A percentile compares a stretch with the other conserved stretches of the same genome.
These are phyloP conservation scores for Upupa epops DNA, from an alignment of 2,113 vertebrate genomes.

Conservation along the genomic window DNA sequence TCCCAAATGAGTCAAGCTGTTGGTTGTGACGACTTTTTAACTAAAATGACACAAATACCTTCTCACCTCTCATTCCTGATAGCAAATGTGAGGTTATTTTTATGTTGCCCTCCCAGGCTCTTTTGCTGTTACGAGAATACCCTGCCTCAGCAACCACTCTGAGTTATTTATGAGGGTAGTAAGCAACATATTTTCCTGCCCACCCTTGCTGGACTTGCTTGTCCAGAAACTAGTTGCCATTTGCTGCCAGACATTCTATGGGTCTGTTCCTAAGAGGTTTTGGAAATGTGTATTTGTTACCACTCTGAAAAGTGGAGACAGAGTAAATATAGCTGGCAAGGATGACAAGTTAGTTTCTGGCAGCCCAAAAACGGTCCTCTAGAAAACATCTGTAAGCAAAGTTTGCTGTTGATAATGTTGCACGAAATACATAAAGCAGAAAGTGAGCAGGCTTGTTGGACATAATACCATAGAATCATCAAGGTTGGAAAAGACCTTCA, in stretches of 20 bases:
- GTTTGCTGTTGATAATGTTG: not conserved
- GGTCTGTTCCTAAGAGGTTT: not conserved
- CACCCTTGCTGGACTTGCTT: not conserved
- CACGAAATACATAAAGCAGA: not conserved
- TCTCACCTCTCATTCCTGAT: constrained; percentile 16
- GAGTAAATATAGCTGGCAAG: not conserved
- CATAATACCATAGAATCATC: no score
- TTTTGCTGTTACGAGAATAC: not conserved
- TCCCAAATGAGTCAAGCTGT: not conserved
- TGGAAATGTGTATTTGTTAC: not conserved
- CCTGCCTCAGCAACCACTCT: not conserved
- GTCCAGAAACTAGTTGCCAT: not conserved
- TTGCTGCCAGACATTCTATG: not conserved
- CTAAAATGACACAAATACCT: constrained; percentile 9
- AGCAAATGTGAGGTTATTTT: constrained; percentile 46
- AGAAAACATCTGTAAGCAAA: constrained; percentile 33
- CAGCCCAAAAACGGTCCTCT: constrained; percentile 1
- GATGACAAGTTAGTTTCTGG: not conserved
- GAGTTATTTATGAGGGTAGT: not conserved
- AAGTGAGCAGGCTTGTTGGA: not conserved
- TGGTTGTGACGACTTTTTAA: not conserved
- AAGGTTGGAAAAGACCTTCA: no score
- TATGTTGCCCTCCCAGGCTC: not conserved
- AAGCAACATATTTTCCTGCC: not conserved
- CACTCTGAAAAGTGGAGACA: not conserved